A percentile compares a stretch with the other conserved stretches of the same genome.
phyloP scores from a whole-genome alignment of 1,140 invertebrate species.

The Drosophila sechellia region DNA sequence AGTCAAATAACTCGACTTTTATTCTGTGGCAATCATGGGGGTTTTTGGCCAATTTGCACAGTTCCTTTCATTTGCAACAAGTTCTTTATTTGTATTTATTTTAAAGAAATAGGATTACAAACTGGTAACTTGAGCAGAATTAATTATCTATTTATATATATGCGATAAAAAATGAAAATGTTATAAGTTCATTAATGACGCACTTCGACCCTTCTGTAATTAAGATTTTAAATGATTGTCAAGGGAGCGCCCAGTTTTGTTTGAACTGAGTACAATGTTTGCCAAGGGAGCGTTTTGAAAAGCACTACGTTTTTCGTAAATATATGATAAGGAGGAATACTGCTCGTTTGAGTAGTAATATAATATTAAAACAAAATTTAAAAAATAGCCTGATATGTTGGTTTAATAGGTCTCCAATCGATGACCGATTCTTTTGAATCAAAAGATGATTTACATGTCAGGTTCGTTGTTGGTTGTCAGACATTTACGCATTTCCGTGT shows the following conservation, averaged over 20 bases:
- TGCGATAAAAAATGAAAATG: too few species aligned
- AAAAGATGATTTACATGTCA: neutral
- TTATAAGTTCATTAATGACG: neutral
- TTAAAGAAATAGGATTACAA: neutral
- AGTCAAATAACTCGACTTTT: neutral
- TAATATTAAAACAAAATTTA: neutral
- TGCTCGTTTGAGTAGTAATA: neutral
- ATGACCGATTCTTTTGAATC: too few species aligned
- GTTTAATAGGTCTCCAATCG: neutral
- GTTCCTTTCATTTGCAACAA: too few species aligned
- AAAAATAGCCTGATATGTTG: neutral
- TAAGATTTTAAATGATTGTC: slow-evolving; percentile 20
- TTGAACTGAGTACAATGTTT: neutral
- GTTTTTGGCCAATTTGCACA: neutral
- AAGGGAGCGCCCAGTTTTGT: slow-evolving; percentile 1
- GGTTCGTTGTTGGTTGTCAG: too few species aligned
- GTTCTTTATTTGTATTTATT: neutral
- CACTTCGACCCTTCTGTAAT: neutral
- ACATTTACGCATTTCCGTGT: slow-evolving; percentile 12
- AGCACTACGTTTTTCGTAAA: neutral
- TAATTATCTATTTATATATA: too few species aligned
- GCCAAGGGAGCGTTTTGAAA: slow-evolving; percentile 8
- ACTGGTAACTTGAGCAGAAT: too few species aligned
- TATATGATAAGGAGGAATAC: neutral
- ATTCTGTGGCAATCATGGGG: neutral